Evolutionary conservation across 2,797 vertebrate species (phyloP).

Genomic region (Orientallactaga sibirica): DNA sequence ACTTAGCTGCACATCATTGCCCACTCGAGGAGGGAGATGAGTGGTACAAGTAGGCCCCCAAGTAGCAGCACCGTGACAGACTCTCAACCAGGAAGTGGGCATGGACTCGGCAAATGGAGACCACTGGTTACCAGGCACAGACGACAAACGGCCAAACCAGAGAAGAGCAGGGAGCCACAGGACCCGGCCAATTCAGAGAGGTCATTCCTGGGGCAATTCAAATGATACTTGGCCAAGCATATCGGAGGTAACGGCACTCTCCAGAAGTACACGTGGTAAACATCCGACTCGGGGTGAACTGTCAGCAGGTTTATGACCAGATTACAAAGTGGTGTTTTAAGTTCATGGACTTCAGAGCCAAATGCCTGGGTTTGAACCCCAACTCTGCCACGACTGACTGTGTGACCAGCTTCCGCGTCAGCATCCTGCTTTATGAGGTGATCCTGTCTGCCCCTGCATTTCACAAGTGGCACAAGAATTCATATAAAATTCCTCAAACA

Average conservation of each 20-base stretch:
- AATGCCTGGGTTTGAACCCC: not conserved
- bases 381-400: not conserved
- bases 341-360: slow-evolving; percentile 3
- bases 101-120: not conserved
- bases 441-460: not conserved
- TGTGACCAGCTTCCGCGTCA: not conserved
- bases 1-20: slow-evolving; percentile 35
- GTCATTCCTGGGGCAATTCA: slow-evolving; percentile 72
- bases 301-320: slow-evolving; percentile 61
- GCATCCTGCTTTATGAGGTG: not conserved
- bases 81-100: not conserved
- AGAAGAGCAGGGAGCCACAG: slow-evolving; percentile 41
- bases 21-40: not conserved
- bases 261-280: slow-evolving; percentile 70
- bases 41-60: slow-evolving; percentile 67
- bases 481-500: not conserved
- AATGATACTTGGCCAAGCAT: slow-evolving; percentile 68
- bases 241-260: slow-evolving; percentile 44
- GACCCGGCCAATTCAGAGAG: slow-evolving; percentile 47
- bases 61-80: slow-evolving; percentile 39
- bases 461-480: not conserved
- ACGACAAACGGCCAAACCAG: slow-evolving; percentile 49
- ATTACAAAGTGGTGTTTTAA: slow-evolving; percentile 18
- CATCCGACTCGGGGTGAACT: slow-evolving; percentile 65
- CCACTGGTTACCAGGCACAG: not conserved